phyloP scores from a whole-genome alignment of 2,888 invertebrate genomes.

The Aradus depressus region DNA sequence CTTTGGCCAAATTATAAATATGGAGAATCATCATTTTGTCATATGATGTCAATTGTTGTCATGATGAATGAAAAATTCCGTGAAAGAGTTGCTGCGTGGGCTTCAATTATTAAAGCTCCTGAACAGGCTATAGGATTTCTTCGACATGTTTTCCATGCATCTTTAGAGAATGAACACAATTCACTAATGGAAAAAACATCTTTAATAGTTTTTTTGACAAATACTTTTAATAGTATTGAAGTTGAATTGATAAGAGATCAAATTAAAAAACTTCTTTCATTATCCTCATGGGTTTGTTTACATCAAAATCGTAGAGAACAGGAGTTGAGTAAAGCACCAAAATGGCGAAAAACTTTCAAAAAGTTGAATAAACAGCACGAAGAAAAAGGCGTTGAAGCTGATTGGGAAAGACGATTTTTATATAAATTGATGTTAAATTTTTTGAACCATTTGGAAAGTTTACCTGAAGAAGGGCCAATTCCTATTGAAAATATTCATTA shows the following conservation, averaged over 20 bases:
- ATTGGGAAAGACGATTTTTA: conserved; percentile 80
- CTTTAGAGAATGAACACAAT: conserved; percentile 40
- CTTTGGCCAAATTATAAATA: conserved; percentile 89
- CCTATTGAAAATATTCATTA: conserved; percentile 7
- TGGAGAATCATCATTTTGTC: conserved; percentile 64
- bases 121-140: conserved; percentile 72
- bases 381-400: conserved; percentile 51
- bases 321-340: conserved; percentile 74
- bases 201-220: conserved; percentile 82
- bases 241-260: conserved; percentile 85
- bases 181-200: conserved; percentile 62
- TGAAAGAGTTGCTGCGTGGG: conserved; percentile 94
- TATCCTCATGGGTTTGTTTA: conserved; percentile 87
- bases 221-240: conserved; percentile 97
- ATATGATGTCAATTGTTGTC: conserved; percentile 91
- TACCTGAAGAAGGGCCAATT: conserved; percentile 48
- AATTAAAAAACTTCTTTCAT: conserved; percentile 66
- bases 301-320: conserved; percentile 74
- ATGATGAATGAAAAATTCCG: conserved; percentile 98
- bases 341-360: conserved; percentile 87
- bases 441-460: conserved; percentile 63
- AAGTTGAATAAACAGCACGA: conserved; percentile 72
- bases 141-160: conserved; percentile 63
- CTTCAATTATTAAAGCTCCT: conserved; percentile 65
- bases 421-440: conserved; percentile 79